Conservation (phyloP, 2,113 vertebrate species). For the Trematomus loennbergii region DNA sequence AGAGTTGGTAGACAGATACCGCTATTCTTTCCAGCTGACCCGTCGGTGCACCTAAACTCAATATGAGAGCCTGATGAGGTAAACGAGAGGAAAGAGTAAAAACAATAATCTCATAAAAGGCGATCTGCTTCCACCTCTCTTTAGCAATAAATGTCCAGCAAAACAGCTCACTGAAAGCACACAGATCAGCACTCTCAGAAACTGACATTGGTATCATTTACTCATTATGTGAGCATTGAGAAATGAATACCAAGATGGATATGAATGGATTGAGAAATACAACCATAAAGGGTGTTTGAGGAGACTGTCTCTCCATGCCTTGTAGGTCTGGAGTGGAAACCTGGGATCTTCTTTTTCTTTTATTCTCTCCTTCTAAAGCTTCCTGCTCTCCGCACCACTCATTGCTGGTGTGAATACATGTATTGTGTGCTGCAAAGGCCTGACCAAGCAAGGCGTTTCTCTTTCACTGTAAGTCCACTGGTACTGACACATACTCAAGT, state of each 20-base stretch:
- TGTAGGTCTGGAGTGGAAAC: slow-evolving; percentile 44
- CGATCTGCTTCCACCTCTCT: slow-evolving; percentile 47
- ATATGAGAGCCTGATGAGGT: slow-evolving; percentile 60
- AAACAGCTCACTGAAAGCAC: slow-evolving; percentile 5
- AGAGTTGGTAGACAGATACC: slow-evolving; percentile 31
- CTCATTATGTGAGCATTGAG: not conserved
- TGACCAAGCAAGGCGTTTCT: slow-evolving; percentile 56
- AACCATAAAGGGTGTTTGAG: slow-evolving; percentile 21
- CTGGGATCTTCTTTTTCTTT: slow-evolving; percentile 49
- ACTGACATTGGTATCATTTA: not conserved
- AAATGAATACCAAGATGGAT: slow-evolving; percentile 14
- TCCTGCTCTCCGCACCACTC: slow-evolving; percentile 42
- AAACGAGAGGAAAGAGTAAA: slow-evolving; percentile 45
- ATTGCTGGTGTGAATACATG: slow-evolving; percentile 79
- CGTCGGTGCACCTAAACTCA: slow-evolving; percentile 39
- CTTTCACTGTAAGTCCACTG: slow-evolving; percentile 6
- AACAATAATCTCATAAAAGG: slow-evolving; percentile 48
- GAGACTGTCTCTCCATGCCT: slow-evolving; percentile 33
- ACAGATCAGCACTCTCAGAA: not conserved
- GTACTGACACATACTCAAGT: slow-evolving; percentile 27
- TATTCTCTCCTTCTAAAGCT: slow-evolving; percentile 43
- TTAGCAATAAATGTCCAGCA: slow-evolving; percentile 29
- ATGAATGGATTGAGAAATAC: slow-evolving; percentile 5
- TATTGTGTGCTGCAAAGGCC: slow-evolving; percentile 79
- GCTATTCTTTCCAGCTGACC: slow-evolving; percentile 56